A percentile compares a stretch with the other conserved stretches of the same genome.
Evolutionary conservation across 2,113 vertebrate genomes (phyloP).

Genomic region (Sinocyclocheilus anophthalmus): DNA sequence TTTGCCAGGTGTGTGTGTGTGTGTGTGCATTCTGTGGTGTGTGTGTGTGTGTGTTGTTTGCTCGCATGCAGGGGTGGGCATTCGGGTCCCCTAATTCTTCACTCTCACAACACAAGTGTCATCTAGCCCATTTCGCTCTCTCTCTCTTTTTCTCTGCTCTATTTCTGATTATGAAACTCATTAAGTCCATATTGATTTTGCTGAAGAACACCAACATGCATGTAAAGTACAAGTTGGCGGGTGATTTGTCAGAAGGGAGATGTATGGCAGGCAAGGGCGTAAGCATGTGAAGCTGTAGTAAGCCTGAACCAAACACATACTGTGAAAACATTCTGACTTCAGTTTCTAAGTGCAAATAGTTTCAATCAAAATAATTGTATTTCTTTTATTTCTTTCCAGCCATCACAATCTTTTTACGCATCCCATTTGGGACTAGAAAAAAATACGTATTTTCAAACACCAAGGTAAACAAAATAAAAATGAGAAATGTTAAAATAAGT

Average conservation of each 20-base stretch:
- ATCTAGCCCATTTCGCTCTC: neutral
- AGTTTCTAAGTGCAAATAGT: neutral
- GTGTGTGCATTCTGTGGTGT: neutral
- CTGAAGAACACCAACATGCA: constrained; percentile 4
- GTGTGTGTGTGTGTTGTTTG: neutral
- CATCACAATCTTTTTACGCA: neutral
- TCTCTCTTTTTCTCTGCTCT: neutral
- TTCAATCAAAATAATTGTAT: neutral
- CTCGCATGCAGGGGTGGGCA: neutral
- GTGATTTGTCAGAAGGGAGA: neutral
- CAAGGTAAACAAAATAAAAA: no score
- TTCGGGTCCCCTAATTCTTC: constrained; percentile 2
- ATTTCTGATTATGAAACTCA: neutral
- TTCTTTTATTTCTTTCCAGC: neutral
- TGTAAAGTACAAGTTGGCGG: neutral
- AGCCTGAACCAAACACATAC: neutral
- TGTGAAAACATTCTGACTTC: neutral
- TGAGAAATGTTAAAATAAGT: no score
- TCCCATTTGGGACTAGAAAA: neutral
- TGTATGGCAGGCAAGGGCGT: neutral
- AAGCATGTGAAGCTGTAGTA: neutral
- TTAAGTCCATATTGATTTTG: constrained; percentile 20
- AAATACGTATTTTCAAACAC: no score
- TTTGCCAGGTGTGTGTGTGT: neutral
- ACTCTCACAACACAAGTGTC: constrained; percentile 6